These are phyloP conservation scores for Lepisosteus osseus DNA, from an alignment of 2,113 vertebrate species.

Conservation along the genomic window DNA sequence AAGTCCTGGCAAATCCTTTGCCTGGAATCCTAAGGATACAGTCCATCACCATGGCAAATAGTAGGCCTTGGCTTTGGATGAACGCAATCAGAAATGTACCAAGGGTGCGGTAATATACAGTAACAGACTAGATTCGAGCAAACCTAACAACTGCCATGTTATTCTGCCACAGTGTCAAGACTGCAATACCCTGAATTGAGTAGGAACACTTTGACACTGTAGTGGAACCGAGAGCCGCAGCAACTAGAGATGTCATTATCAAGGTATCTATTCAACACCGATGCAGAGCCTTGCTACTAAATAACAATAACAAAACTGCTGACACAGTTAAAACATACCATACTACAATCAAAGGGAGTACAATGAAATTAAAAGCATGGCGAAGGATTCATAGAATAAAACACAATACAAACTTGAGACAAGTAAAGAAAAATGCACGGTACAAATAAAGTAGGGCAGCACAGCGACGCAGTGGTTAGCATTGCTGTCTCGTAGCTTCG, in stretches of 20 bases:
- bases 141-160: conserved; percentile 21
- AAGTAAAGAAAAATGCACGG: no score
- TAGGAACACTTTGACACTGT: not conserved
- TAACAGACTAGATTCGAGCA: not conserved
- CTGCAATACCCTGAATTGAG: conserved; percentile 6
- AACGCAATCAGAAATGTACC: not conserved
- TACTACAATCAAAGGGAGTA: no score
- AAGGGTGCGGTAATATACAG: not conserved
- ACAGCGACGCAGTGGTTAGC: no score
- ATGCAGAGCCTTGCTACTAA: conserved; percentile 22
- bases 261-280: not conserved
- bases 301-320: conserved; percentile 31
- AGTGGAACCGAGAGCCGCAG: not conserved
- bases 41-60: not conserved
- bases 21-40: not conserved
- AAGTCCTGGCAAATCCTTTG: not conserved
- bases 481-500: no score
- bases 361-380: no score
- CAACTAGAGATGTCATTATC: conserved; percentile 7
- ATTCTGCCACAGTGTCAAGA: conserved; percentile 23
- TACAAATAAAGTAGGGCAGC: no score
- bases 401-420: no score
- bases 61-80: not conserved
- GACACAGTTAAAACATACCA: not conserved
- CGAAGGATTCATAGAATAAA: no score